Conservation (phyloP, 2,113 vertebrate species). For the Promerops cafer region DNA sequence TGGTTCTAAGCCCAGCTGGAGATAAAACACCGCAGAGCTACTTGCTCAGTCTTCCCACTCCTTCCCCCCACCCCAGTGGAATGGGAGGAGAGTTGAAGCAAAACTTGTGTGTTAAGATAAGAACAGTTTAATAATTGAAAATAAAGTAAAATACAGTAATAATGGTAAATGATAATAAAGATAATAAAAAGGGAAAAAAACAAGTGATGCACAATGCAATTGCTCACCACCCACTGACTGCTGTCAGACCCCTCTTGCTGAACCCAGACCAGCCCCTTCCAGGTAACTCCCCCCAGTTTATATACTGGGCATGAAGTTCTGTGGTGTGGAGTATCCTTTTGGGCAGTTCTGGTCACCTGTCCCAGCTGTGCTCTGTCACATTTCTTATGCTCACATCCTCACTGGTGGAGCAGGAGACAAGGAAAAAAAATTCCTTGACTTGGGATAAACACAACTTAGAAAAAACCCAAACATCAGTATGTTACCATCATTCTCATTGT, state of each 20-base stretch:
- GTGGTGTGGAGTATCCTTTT: not conserved
- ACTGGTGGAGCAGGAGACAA: not conserved
- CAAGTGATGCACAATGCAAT: not conserved
- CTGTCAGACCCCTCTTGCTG: not conserved
- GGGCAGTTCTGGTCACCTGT: not conserved
- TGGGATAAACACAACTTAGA: not conserved
- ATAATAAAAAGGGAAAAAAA: not conserved
- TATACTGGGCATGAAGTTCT: not conserved
- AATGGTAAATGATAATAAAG: not conserved
- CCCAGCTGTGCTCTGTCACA: not conserved
- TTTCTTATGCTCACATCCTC: not conserved
- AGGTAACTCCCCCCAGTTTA: not conserved
- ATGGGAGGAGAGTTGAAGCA: not conserved
- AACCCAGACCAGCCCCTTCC: not conserved
- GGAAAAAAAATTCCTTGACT: not conserved
- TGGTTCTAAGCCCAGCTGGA: not conserved
- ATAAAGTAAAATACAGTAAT: not conserved
- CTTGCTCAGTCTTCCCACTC: not conserved
- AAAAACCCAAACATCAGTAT: not conserved
- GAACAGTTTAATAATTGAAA: not conserved
- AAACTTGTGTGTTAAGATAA: not conserved
- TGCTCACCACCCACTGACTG: fast-evolving
- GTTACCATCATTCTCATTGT: not conserved
- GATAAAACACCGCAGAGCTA: fast-evolving
- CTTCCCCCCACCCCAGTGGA: not conserved